phyloP scores from a whole-genome alignment of 2,797 vertebrate genomes.

The Chelonia mydas region DNA sequence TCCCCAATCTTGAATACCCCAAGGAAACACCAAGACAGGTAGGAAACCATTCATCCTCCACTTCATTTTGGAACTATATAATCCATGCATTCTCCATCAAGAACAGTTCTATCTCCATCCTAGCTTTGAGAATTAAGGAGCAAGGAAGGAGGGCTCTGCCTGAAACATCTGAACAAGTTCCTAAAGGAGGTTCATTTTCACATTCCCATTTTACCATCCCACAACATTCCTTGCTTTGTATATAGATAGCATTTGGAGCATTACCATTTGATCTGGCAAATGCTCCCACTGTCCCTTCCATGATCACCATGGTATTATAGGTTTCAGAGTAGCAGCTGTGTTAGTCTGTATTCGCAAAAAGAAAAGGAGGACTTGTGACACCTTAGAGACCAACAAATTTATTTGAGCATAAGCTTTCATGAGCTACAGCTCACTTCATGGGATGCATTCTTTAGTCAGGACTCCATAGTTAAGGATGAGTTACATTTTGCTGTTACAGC shows the following conservation, averaged over 20 bases:
- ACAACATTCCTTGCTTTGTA: accelerated
- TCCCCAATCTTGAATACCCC: accelerated
- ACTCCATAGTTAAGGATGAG: neutral
- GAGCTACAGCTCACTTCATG: no score
- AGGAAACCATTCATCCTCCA: neutral
- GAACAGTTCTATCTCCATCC: no score
- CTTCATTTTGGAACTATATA: no score
- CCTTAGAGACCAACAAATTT: no score
- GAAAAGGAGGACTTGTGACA: no score
- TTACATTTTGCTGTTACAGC: neutral
- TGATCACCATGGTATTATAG: neutral
- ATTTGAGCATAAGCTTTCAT: no score
- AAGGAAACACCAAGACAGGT: neutral
- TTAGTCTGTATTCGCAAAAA: no score
- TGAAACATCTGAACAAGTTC: neutral
- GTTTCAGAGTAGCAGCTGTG: no score
- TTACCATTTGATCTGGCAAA: neutral
- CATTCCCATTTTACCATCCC: accelerated
- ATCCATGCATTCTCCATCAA: no score
- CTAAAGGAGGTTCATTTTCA: accelerated
- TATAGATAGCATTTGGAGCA: accelerated
- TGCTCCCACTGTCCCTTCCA: accelerated
- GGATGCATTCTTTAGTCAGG: neutral
- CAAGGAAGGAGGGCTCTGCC: neutral
- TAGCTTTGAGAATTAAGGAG: no score